Evolutionary conservation across 2,797 vertebrate genomes (phyloP).

Genomic region (Echeneis naucrates): DNA sequence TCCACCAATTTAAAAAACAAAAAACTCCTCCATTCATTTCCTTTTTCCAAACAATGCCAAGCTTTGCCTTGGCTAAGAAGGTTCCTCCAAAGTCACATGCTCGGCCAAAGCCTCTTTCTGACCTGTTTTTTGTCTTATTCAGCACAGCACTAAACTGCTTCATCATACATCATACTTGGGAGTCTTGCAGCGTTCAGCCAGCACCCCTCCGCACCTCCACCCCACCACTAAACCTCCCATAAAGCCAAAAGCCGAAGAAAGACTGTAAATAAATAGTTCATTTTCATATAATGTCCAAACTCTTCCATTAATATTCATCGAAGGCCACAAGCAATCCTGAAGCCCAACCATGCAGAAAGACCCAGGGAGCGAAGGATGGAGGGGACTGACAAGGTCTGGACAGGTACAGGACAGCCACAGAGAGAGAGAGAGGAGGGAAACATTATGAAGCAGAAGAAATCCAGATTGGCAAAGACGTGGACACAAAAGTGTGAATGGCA

Average conservation of each 20-base stretch:
- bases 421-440: not conserved
- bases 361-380: slow-evolving; percentile 5
- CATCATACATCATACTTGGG: slow-evolving; percentile 43
- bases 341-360: slow-evolving; percentile 74
- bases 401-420: slow-evolving; percentile 47
- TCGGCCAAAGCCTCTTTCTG: slow-evolving; percentile 62
- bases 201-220: not conserved
- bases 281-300: slow-evolving; percentile 80
- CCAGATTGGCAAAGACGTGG: slow-evolving; percentile 42
- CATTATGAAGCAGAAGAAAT: slow-evolving; percentile 16
- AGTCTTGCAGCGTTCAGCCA: slow-evolving; percentile 41
- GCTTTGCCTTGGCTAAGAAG: too few species aligned
- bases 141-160: slow-evolving; percentile 50
- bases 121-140: slow-evolving; percentile 67
- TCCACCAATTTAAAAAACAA: not conserved
- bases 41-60: not conserved
- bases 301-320: slow-evolving; percentile 81
- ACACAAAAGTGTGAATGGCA: slow-evolving; percentile 44
- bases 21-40: not conserved
- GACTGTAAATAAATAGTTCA: slow-evolving; percentile 79
- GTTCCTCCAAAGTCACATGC: slow-evolving; percentile 45
- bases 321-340: slow-evolving; percentile 63
- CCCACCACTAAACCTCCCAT: slow-evolving; percentile 19
- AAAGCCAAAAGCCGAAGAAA: slow-evolving; percentile 48
- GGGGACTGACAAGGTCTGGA: slow-evolving; percentile 42